Percentiles rank a stretch among this genome's conserved stretches.
Evolutionary conservation across 2,113 vertebrate species (phyloP).

Genomic region (Ciconia boyciana): DNA sequence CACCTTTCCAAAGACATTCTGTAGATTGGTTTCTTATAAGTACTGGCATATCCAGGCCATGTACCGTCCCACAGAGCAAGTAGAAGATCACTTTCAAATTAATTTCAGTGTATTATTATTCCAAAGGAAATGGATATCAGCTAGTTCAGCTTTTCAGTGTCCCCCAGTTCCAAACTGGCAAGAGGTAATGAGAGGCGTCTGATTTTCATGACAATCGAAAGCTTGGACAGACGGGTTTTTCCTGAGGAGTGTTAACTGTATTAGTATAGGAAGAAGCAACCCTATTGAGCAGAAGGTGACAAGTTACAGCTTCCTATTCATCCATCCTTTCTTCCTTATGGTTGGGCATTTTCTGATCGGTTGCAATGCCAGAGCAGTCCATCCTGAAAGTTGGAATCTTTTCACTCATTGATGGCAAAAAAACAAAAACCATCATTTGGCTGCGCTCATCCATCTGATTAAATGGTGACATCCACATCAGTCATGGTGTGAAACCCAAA

Average conservation of each 20-base stretch:
- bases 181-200: neutral
- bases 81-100: slow-evolving; percentile 40
- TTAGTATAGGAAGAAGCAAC: neutral
- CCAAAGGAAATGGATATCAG: slow-evolving; percentile 34
- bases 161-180: neutral
- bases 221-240: neutral
- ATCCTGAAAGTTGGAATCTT: neutral
- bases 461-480: neutral
- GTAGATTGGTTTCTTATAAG: neutral
- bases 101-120: slow-evolving; percentile 50
- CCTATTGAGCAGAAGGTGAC: neutral
- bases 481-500: neutral
- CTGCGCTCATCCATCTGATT: neutral
- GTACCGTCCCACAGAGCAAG: slow-evolving; percentile 32
- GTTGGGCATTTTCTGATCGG: neutral
- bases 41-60: slow-evolving; percentile 38
- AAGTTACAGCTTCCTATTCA: neutral
- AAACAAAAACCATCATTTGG: neutral
- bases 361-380: neutral
- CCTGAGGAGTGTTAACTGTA: neutral
- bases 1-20: slow-evolving; percentile 43
- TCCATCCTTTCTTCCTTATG: neutral
- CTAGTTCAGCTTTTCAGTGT: neutral
- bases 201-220: neutral
- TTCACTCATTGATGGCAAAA: neutral